phyloP scores from a whole-genome alignment of 92 coral and sea anemone species.

The Paramuricea clavata region DNA sequence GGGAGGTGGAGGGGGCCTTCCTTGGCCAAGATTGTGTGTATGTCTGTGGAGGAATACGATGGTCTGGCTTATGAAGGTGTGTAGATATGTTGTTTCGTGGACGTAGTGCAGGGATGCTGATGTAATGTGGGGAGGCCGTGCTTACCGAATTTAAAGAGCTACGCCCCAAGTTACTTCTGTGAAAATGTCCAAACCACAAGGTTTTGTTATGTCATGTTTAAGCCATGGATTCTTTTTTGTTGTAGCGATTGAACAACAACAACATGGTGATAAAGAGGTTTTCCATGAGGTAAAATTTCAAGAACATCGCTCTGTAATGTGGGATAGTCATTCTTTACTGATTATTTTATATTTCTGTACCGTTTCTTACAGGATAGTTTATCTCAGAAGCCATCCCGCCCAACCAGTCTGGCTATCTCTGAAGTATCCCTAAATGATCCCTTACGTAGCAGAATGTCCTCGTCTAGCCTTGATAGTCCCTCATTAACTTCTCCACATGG shows the following conservation, averaged over 20 bases:
- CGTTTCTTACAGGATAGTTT: neutral
- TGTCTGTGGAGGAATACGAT: slow-evolving; percentile 54
- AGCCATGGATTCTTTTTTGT: neutral
- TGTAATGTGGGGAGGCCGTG: neutral
- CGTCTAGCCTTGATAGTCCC: slow-evolving; percentile 33
- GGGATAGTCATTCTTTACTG: too few species aligned
- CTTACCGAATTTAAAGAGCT: too few species aligned
- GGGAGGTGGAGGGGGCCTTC: too few species aligned
- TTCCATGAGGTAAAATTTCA: slow-evolving; percentile 20
- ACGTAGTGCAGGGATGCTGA: neutral
- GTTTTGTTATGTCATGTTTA: too few species aligned
- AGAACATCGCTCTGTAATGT: too few species aligned
- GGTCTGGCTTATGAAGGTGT: slow-evolving; percentile 82
- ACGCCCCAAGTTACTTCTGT: too few species aligned
- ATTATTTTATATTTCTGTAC: neutral
- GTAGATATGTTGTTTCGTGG: slow-evolving; percentile 4
- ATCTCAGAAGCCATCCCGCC: slow-evolving; percentile 22
- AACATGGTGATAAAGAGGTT: slow-evolving; percentile 25
- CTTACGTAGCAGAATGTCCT: neutral
- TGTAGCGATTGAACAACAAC: neutral
- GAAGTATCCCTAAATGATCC: slow-evolving; percentile 20
- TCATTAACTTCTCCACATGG: slow-evolving; percentile 16
- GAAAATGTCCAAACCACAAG: too few species aligned
- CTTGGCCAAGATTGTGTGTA: slow-evolving; percentile 52
- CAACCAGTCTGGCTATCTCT: slow-evolving; percentile 18